phyloP scores from a whole-genome alignment of 1,140 invertebrate species.

The Cydia amplana region DNA sequence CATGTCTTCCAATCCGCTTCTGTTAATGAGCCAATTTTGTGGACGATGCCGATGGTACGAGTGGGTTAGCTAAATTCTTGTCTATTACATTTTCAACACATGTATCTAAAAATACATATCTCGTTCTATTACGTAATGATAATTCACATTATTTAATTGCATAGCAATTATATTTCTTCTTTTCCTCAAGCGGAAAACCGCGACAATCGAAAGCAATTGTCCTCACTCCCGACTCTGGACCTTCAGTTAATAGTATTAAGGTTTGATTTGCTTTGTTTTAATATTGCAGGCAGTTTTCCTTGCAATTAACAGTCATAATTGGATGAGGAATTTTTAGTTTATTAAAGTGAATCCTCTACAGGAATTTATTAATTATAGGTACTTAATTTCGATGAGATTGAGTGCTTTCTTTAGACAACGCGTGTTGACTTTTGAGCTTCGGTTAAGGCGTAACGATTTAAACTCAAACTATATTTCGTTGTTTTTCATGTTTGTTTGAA shows the following conservation, averaged over 20 bases:
- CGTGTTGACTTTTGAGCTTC: too few relatives aligned
- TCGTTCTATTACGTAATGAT: neutral
- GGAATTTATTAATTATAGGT: neutral
- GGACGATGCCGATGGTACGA: too few relatives aligned
- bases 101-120: neutral
- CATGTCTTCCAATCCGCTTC: too few relatives aligned
- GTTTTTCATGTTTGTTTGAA: too few relatives aligned
- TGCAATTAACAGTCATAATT: conserved; percentile 10
- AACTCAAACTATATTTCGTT: too few relatives aligned
- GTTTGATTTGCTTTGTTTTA: conserved; percentile 1
- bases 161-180: conserved; percentile 15
- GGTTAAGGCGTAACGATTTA: too few relatives aligned
- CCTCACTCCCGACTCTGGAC: neutral
- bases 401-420: neutral
- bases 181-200: conserved; percentile 18
- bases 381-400: neutral
- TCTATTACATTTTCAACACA: neutral
- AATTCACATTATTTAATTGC: neutral
- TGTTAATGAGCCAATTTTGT: too few relatives aligned
- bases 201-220: neutral
- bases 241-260: conserved; percentile 2
- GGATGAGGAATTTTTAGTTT: neutral
- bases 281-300: neutral
- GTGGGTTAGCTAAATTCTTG: too few relatives aligned
- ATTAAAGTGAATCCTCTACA: neutral